Evolutionary conservation across 1,140 invertebrate species (phyloP).

Genomic region (Heterodera schachtii): DNA sequence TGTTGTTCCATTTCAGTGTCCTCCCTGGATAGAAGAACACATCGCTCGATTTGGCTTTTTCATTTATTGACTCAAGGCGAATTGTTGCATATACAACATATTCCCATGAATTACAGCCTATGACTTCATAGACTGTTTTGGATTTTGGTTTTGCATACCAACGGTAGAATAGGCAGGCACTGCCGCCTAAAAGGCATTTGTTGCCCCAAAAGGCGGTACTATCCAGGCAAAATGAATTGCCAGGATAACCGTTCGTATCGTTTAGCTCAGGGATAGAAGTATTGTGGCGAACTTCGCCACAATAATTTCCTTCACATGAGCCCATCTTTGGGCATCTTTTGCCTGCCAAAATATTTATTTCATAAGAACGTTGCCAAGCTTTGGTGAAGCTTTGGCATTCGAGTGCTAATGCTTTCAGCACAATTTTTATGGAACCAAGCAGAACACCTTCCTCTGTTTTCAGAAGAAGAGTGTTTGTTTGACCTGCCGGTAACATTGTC

Average conservation of each 20-base stretch:
- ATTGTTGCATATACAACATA: not conserved
- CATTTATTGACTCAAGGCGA: not conserved
- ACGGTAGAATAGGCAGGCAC: not conserved
- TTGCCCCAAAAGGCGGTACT: conserved; percentile 8
- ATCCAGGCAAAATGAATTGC: conserved; percentile 15
- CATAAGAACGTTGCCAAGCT: too few species aligned
- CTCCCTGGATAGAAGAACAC: not conserved
- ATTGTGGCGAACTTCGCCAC: not conserved
- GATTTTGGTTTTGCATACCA: not conserved
- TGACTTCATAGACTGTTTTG: not conserved
- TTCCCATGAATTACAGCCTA: not conserved
- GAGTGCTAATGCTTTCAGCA: too few species aligned
- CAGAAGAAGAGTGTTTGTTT: too few species aligned
- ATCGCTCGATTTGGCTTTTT: not conserved
- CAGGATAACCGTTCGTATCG: not conserved
- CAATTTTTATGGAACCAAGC: too few species aligned
- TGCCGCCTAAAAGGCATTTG: not conserved
- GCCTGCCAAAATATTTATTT: too few species aligned
- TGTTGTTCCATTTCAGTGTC: not conserved
- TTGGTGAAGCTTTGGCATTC: too few species aligned
- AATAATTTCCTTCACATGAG: conserved; percentile 4
- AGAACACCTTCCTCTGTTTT: too few species aligned
- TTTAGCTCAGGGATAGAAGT: not conserved
- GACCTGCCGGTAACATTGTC: too few species aligned
- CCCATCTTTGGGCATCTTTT: conserved; percentile 4